Conservation (phyloP, 2,113 vertebrate genomes). For the Gavia stellata region DNA sequence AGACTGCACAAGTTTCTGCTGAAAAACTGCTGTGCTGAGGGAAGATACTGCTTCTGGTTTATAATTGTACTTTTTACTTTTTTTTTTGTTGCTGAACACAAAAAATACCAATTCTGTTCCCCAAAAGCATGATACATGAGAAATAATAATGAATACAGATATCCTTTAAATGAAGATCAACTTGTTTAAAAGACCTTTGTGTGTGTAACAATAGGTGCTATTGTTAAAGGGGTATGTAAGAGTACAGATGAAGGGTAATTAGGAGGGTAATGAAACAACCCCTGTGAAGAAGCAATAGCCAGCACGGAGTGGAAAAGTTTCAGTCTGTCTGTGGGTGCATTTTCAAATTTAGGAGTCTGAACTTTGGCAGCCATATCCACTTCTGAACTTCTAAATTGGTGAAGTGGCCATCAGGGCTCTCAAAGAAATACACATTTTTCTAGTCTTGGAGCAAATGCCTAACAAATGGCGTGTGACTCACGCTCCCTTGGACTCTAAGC, state of each 20-base stretch:
- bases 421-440: neutral
- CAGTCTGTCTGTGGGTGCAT: neutral
- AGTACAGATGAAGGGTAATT: neutral
- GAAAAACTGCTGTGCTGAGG: neutral
- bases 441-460: neutral
- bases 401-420: neutral
- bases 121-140: neutral
- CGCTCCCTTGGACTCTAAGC: neutral
- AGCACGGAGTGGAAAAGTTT: neutral
- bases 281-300: neutral
- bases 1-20: neutral
- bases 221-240: neutral
- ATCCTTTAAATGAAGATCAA: neutral
- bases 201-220: neutral
- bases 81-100: neutral
- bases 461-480: neutral
- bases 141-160: neutral
- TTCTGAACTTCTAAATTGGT: neutral
- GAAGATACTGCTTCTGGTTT: neutral
- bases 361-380: neutral
- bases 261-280: neutral
- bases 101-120: neutral
- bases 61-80: neutral
- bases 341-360: neutral
- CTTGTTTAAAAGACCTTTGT: neutral